Evolutionary conservation across 2,888 invertebrate species (phyloP).

Genomic region (Alloplasta piceator): DNA sequence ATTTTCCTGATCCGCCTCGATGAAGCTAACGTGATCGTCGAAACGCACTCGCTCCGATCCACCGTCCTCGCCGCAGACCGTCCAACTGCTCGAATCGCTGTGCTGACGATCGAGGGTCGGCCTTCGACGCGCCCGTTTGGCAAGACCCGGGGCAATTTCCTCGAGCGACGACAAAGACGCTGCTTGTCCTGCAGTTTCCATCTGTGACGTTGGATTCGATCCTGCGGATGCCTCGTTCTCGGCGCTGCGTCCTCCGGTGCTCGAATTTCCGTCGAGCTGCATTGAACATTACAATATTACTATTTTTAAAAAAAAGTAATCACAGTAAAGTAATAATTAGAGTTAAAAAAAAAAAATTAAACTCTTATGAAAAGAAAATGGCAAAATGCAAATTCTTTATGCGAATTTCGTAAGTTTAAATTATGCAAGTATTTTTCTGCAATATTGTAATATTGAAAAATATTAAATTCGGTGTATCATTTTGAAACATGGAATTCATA

Average conservation of each 20-base stretch:
- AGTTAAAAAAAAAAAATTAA: neutral
- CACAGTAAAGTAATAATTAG: neutral
- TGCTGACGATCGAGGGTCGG: constrained; percentile 81
- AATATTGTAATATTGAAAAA: neutral
- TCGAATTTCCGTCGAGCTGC: constrained; percentile 79
- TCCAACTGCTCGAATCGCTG: constrained; percentile 79
- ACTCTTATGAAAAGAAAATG: neutral
- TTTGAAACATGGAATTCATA: constrained; percentile 70
- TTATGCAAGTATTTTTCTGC: neutral
- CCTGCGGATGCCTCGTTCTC: constrained; percentile 74
- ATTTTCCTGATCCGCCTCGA: constrained; percentile 84
- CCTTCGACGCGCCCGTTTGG: constrained; percentile 81
- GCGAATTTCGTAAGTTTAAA: neutral
- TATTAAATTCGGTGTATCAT: neutral
- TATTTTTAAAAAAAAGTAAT: neutral
- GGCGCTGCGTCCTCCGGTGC: constrained; percentile 74
- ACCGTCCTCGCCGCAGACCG: constrained; percentile 84
- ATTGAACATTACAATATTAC: neutral
- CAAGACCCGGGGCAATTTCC: constrained; percentile 82
- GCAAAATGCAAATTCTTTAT: too few species aligned
- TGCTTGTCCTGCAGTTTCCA: constrained; percentile 81
- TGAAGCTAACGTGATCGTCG: constrained; percentile 87
- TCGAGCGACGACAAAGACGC: constrained; percentile 83
- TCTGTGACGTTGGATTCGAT: constrained; percentile 66
- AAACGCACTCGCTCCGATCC: constrained; percentile 87